Conservation (phyloP, 92 coral and sea anemone species). For the Parazoanthus swiftii region DNA sequence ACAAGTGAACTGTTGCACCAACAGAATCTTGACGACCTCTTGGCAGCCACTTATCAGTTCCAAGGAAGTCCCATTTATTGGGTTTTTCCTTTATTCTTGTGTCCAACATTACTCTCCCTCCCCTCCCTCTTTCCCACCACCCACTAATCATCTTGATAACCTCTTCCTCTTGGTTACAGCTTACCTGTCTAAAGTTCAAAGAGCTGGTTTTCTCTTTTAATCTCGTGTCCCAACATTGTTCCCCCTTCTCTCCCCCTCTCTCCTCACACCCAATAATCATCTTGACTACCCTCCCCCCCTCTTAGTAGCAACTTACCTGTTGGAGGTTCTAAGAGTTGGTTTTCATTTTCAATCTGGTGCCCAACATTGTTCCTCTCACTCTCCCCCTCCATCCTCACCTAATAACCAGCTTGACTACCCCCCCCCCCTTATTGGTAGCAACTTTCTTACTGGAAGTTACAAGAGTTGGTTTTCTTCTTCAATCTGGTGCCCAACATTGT, state of each 20-base stretch:
- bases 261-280: background rate
- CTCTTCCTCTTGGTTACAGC: background rate
- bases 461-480: slow-evolving; percentile 91
- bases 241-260: slow-evolving; percentile 19
- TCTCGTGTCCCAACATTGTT: slow-evolving; percentile 97
- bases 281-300: background rate
- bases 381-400: too few species aligned
- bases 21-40: background rate
- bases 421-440: background rate
- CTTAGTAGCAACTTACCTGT: slow-evolving; percentile 67
- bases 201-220: slow-evolving; percentile 94
- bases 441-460: slow-evolving; percentile 83
- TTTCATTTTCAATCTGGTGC: slow-evolving; percentile 97
- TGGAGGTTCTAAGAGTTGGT: slow-evolving; percentile 87
- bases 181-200: slow-evolving; percentile 91
- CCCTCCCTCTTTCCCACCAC: background rate
- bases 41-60: slow-evolving; percentile 73
- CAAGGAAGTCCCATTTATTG: slow-evolving; percentile 88
- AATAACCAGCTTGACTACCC: background rate
- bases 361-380: slow-evolving; percentile 72
- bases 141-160: background rate
- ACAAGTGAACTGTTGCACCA: too few species aligned
- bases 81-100: slow-evolving; percentile 91
- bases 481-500: slow-evolving; percentile 96
- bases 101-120: slow-evolving; percentile 93